These are phyloP conservation scores for Stictonetta naevosa DNA, from an alignment of 2,113 vertebrate species.

Conservation along the genomic window DNA sequence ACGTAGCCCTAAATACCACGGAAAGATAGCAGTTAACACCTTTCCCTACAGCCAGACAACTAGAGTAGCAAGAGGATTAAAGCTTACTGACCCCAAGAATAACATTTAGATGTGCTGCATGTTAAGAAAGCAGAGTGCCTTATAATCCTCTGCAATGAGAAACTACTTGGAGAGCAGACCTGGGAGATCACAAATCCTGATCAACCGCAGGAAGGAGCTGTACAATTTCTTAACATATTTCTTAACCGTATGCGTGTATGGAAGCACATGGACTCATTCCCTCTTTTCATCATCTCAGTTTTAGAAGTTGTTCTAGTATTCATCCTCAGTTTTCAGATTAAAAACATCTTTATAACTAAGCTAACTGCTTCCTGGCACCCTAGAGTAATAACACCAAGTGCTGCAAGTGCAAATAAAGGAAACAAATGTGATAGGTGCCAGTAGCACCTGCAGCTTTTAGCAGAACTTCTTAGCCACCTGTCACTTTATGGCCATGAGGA, in stretches of 20 bases:
- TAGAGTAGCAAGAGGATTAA: not conserved
- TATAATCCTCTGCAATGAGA: not conserved
- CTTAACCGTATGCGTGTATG: not conserved
- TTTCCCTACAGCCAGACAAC: not conserved
- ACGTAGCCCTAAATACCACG: constrained; percentile 63
- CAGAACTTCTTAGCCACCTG: not conserved
- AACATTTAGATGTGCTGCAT: not conserved
- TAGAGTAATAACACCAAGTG: not conserved
- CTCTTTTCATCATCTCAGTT: not conserved
- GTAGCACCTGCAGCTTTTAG: not conserved
- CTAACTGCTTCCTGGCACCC: not conserved
- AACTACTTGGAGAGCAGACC: not conserved
- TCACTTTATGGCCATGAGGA: not conserved
- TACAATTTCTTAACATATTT: not conserved
- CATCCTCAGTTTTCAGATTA: not conserved
- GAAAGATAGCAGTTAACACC: not conserved
- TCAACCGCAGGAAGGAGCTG: not conserved
- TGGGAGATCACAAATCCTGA: not conserved
- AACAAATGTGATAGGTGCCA: not conserved
- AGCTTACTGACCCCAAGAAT: not conserved
- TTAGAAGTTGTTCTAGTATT: not conserved
- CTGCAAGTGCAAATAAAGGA: not conserved
- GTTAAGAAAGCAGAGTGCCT: not conserved
- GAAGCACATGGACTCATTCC: not conserved
- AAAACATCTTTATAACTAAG: not conserved